Evolutionary conservation across 2,797 vertebrate species (phyloP).

Genomic region (Lutjanus argentimaculatus): DNA sequence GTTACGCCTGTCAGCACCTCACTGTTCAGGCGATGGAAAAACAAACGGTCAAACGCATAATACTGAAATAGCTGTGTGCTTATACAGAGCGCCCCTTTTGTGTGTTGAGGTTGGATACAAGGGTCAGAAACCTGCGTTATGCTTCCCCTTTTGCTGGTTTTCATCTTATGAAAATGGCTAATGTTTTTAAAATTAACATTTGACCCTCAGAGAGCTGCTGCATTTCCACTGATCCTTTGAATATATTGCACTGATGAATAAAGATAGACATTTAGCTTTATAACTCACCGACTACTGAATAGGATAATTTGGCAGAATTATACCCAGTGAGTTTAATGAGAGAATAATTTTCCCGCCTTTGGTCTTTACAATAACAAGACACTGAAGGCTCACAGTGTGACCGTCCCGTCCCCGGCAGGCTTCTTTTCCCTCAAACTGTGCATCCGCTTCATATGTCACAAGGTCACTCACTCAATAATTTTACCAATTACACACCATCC

Average conservation of each 20-base stretch:
- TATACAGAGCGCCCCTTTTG: constrained; percentile 49
- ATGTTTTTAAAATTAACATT: constrained; percentile 27
- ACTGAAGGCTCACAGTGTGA: neutral
- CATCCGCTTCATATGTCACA: constrained; percentile 22
- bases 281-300: neutral
- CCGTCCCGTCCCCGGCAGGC: neutral
- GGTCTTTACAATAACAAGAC: neutral
- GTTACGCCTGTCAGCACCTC: constrained; percentile 87
- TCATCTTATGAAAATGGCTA: neutral
- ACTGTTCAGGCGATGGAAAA: constrained; percentile 77
- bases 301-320: constrained; percentile 1
- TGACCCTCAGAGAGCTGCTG: constrained; percentile 6
- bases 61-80: constrained; percentile 56
- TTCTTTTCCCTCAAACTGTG: constrained; percentile 10
- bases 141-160: constrained; percentile 30
- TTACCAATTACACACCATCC: constrained; percentile 47
- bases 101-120: constrained; percentile 41
- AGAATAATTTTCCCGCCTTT: constrained; percentile 10
- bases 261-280: neutral
- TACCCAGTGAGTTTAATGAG: constrained; percentile 13
- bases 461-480: constrained; percentile 55
- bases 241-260: constrained; percentile 2
- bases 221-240: constrained; percentile 21
- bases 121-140: constrained; percentile 46
- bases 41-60: constrained; percentile 74